Base-by-base conservation (phyloP, 2,113 vertebrate species). In the Megaptera novaeangliae region DNA sequence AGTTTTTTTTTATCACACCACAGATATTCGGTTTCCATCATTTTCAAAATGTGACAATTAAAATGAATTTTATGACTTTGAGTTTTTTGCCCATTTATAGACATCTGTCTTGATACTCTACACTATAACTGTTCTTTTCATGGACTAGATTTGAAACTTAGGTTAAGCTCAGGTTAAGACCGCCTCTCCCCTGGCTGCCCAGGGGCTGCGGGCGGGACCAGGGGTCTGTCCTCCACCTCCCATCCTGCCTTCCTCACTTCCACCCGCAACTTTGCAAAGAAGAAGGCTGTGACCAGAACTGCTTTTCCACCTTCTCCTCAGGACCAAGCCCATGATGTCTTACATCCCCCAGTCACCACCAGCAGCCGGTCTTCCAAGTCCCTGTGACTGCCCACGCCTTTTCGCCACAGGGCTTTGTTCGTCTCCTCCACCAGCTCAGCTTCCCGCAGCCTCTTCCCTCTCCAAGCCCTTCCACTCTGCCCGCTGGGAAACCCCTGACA, bases 11-110 rank as follows among this genome's bases (percentile, higher is more conserved):
- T 69, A 94, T 95, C 66, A 92, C 7, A 88, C 11, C 0, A 3
- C 39, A 97, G 46, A 57, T 88, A 97, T 61, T 97, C 27, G 14
- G 31, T 89, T 95, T 89, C 91, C 63, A 96, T 93, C 63, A 87
- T 96, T 98, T 93, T 95, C 63, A 90, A 96, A 95, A 93, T 96
- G 90, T 96, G 95, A 94, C 86, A 96, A 92, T 98, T 96, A 90
- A 95, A 93, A 84, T 46, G 63, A 66, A 91, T 96, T 98, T 96
- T 96, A 83, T 97, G 63, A 36, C 41, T 96, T 90, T 39, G 88
- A 94, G 49, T 15, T 87, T 89, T 96, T 96, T 96, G 59, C 86
- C 92, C 82, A 96, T 95, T 96, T 96, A 93, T 96, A 96, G 78
- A 46, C 87, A 96, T 71, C 83, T 91, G 23, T 91, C 74, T 83